These are phyloP conservation scores for Caerostris extrusa DNA, from an alignment of 1,140 invertebrate species.

Conservation along the genomic window DNA sequence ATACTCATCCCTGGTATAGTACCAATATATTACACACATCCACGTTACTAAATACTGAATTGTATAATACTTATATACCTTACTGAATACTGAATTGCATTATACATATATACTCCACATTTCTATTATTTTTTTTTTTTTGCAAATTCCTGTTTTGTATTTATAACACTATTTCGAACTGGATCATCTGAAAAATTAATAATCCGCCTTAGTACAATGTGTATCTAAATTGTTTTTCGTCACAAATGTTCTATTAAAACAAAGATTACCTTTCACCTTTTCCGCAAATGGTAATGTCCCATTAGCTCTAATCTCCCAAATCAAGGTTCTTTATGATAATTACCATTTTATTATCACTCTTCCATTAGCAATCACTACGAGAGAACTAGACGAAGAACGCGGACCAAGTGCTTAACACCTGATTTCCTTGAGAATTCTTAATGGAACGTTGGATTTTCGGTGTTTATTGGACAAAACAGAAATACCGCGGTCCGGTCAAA, in stretches of 20 bases:
- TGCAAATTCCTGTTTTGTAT: too few relatives aligned
- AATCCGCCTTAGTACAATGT: too few relatives aligned
- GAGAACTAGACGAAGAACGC: not conserved
- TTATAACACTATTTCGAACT: too few relatives aligned
- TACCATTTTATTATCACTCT: not conserved
- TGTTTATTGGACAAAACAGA: not conserved
- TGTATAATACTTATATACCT: too few relatives aligned
- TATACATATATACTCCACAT: too few relatives aligned
- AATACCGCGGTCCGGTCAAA: not conserved
- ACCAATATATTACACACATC: too few relatives aligned
- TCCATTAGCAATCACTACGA: not conserved
- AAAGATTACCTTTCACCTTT: not conserved
- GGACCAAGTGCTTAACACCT: not conserved
- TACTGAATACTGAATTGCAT: too few relatives aligned
- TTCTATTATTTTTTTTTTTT: too few relatives aligned
- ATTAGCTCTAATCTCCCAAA: not conserved
- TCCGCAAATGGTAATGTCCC: slow-evolving; percentile 9
- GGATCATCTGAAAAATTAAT: too few relatives aligned
- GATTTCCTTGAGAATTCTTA: not conserved
- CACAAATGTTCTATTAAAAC: not conserved
- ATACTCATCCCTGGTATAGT: too few relatives aligned
- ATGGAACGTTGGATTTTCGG: not conserved
- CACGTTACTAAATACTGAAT: too few relatives aligned
- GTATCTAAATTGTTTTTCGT: not conserved
- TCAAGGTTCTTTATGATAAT: not conserved